These are phyloP conservation scores for Drosophila ohnishii DNA, from an alignment of 1,140 invertebrate species.

Conservation along the genomic window DNA sequence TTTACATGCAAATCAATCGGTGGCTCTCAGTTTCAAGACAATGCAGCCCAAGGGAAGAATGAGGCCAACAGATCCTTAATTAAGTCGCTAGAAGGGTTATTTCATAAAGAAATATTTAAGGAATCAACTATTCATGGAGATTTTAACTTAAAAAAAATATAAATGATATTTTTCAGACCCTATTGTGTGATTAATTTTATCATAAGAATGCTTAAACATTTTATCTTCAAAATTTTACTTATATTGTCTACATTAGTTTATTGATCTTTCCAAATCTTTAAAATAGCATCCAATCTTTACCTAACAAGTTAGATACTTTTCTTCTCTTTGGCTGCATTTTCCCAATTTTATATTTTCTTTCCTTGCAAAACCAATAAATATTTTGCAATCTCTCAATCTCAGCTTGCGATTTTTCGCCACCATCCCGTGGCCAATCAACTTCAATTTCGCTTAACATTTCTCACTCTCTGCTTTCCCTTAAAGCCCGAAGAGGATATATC, in stretches of 20 bases:
- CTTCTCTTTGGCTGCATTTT: neutral
- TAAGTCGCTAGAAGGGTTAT: conserved; percentile 22
- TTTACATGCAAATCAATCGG: conserved; percentile 75
- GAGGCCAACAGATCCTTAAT: conserved; percentile 17
- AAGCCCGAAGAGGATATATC: conserved; percentile 14
- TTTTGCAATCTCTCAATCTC: conserved; percentile 39
- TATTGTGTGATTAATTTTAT: neutral
- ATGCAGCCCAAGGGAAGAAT: conserved; percentile 10
- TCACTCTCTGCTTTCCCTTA: conserved; percentile 15
- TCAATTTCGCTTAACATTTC: conserved; percentile 40
- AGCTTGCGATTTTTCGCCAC: conserved; percentile 20
- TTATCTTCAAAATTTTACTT: too few species aligned
- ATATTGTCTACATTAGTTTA: neutral
- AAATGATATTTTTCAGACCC: neutral
- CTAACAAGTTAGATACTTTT: neutral
- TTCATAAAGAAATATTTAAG: neutral
- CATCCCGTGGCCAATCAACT: conserved; percentile 47
- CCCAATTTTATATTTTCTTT: neutral
- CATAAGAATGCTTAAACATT: too few species aligned
- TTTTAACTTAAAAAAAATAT: too few species aligned
- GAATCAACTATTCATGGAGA: too few species aligned
- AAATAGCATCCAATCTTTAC: neutral
- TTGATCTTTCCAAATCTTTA: neutral
- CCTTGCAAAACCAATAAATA: conserved; percentile 15
- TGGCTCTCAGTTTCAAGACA: conserved; percentile 21